Conservation (phyloP, 1,140 invertebrate genomes). For the Lordiphosa mommai region DNA sequence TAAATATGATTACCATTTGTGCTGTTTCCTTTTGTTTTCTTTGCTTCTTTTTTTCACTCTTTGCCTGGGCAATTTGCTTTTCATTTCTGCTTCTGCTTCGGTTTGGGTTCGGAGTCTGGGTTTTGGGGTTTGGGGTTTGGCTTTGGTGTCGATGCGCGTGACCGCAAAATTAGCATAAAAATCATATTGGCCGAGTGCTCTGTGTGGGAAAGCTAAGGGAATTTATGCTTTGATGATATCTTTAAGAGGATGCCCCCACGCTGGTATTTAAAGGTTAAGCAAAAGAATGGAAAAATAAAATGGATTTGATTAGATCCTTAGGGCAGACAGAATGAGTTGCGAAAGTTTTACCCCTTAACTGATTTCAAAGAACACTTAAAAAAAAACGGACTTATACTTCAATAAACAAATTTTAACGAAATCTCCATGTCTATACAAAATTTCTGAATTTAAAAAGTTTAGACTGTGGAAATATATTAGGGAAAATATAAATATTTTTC, state of each 20-base stretch:
- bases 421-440: too few relatives aligned
- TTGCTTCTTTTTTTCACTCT: conserved; percentile 12
- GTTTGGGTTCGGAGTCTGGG: conserved; percentile 13
- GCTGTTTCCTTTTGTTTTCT: conserved; percentile 40
- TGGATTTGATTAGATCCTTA: not conserved
- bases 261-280: conserved; percentile 14
- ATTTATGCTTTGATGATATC: conserved; percentile 20
- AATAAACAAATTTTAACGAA: too few relatives aligned
- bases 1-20: conserved; percentile 74
- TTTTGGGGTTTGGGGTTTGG: conserved; percentile 9
- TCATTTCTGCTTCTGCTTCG: conserved; percentile 42
- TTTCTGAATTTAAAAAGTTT: too few relatives aligned
- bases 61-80: conserved; percentile 55
- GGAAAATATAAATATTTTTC: too few relatives aligned
- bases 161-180: conserved; percentile 76
- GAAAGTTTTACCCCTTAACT: too few relatives aligned
- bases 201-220: conserved; percentile 6
- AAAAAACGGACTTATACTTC: too few relatives aligned
- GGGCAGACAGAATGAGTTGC: not conserved
- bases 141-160: conserved; percentile 57
- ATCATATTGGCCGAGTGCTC: conserved; percentile 68
- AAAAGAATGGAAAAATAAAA: conserved; percentile 6
- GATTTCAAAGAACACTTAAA: too few relatives aligned
- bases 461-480: too few relatives aligned
- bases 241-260: conserved; percentile 20